These are phyloP conservation scores for Psix sp. DNA, from an alignment of 1,140 invertebrate species.

Conservation along the genomic window DNA sequence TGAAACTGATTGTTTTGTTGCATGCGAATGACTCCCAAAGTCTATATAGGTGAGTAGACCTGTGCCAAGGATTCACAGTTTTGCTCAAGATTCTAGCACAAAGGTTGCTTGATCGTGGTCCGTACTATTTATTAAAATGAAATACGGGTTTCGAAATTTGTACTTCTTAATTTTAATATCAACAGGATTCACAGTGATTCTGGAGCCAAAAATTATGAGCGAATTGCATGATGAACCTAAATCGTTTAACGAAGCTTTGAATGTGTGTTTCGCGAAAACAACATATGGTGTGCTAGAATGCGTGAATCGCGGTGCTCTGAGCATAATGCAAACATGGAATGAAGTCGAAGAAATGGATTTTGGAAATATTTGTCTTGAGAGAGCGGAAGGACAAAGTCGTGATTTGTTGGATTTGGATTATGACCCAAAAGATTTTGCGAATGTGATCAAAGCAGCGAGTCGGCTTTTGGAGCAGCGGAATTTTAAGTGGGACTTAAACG, in stretches of 20 bases:
- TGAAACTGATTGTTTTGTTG: constrained; percentile 75
- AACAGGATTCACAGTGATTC: constrained; percentile 65
- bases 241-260: constrained; percentile 63
- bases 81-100: constrained; percentile 47
- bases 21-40: constrained; percentile 66
- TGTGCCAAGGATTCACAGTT: constrained; percentile 64
- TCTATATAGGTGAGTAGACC: constrained; percentile 68
- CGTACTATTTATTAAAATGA: constrained; percentile 56
- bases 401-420: constrained; percentile 79
- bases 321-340: constrained; percentile 81
- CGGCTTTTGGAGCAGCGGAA: constrained; percentile 83
- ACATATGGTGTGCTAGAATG: constrained; percentile 76
- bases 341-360: constrained; percentile 82
- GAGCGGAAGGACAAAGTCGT: constrained; percentile 64
- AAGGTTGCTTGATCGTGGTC: constrained; percentile 23
- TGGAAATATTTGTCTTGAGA: constrained; percentile 67
- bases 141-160: constrained; percentile 52
- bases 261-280: constrained; percentile 63
- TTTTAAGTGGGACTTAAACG: constrained; percentile 84
- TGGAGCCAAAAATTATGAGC: constrained; percentile 55
- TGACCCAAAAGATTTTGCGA: constrained; percentile 84
- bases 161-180: constrained; percentile 60
- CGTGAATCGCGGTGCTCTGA: constrained; percentile 82
- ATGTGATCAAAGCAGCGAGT: constrained; percentile 83
- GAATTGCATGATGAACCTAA: constrained; percentile 45